A percentile compares a stretch with the other conserved stretches of the same genome.
Conservation (phyloP, 2,113 vertebrate genomes). For the Gracilinanus agilis region DNA sequence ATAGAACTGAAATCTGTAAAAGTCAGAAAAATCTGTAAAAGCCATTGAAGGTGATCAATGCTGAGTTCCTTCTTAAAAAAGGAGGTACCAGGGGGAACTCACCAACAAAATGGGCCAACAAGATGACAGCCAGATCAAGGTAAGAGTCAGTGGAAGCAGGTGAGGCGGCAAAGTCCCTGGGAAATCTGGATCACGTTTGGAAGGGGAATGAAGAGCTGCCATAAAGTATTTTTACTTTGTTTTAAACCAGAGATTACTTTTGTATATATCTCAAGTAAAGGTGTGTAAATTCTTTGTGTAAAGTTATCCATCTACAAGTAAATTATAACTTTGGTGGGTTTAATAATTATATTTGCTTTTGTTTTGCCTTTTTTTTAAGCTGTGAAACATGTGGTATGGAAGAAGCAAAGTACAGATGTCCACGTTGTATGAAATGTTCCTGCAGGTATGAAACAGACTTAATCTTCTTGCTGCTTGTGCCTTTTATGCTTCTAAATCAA, state of each 20-base stretch:
- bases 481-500: background rate
- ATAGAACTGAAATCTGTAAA: background rate
- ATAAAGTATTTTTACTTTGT: background rate
- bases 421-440: constrained; percentile 90
- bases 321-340: constrained; percentile 24
- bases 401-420: constrained; percentile 95
- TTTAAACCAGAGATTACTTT: constrained; percentile 16
- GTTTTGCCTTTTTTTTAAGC: constrained; percentile 77
- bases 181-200: background rate
- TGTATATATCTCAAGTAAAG: background rate
- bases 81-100: background rate
- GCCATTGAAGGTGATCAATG: background rate
- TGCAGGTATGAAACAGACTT: constrained; percentile 89
- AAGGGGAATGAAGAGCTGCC: background rate
- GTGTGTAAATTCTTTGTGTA: constrained; percentile 29
- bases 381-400: constrained; percentile 91
- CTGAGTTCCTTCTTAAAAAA: background rate
- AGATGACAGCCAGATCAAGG: too few relatives aligned
- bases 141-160: too few relatives aligned
- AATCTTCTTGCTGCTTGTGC: fast-evolving
- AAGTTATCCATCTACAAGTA: background rate
- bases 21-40: background rate
- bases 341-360: constrained; percentile 56
- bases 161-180: background rate
- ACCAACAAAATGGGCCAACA: too few relatives aligned